These are phyloP conservation scores for Umimayanthus chanpuru DNA, from an alignment of 92 coral and sea anemone species.

Conservation along the genomic window DNA sequence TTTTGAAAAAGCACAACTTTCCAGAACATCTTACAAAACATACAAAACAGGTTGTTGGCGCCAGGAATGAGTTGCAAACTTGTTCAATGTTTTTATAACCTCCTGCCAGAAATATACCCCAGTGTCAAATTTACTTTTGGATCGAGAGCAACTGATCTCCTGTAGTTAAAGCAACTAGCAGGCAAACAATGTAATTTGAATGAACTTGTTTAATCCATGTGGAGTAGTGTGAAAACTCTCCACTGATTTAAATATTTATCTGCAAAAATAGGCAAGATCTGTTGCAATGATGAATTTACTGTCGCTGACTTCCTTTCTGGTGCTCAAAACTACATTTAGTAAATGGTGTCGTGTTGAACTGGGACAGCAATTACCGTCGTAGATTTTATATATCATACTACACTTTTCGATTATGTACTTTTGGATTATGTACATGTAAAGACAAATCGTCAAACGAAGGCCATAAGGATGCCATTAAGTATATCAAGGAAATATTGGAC, in stretches of 20 bases:
- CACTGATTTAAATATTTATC: too few relatives aligned
- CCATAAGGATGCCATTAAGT: too few relatives aligned
- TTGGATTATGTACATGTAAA: too few relatives aligned
- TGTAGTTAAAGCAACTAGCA: background rate
- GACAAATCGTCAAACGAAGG: too few relatives aligned
- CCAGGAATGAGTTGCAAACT: background rate
- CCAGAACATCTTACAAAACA: background rate
- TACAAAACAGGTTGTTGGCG: background rate
- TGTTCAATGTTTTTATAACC: background rate
- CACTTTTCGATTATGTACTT: too few relatives aligned
- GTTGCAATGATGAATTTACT: constrained; percentile 7
- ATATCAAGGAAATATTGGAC: too few relatives aligned
- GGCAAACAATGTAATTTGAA: background rate
- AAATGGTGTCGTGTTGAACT: background rate
- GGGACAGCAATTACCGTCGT: background rate
- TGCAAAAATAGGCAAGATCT: background rate
- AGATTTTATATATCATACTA: too few relatives aligned
- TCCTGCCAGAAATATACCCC: background rate
- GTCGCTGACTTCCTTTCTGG: background rate
- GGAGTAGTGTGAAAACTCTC: too few relatives aligned
- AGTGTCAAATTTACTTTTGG: background rate
- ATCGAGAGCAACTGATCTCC: background rate
- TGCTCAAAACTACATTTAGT: background rate
- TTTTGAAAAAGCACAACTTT: too few relatives aligned
- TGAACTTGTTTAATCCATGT: too few relatives aligned